Base-by-base conservation (phyloP, 2,888 invertebrate genomes). In the Coenonympha arcania region DNA sequence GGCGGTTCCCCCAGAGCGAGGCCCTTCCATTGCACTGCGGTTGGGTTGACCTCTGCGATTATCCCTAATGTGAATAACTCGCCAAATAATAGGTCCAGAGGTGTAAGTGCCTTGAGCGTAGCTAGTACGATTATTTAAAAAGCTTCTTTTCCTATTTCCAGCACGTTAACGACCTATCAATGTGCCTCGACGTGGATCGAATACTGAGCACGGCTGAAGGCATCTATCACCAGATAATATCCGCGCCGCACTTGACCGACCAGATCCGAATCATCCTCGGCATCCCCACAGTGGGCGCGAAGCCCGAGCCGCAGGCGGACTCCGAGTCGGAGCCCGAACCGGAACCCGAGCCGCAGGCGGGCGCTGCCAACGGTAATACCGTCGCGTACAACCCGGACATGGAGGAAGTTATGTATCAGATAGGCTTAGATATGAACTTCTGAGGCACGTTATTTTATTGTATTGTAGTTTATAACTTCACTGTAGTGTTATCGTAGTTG, bases 81-180 rank as follows among this genome's bases (percentile, higher is more conserved):
- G n/a, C n/a, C n/a, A n/a, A n/a, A n/a, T n/a, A n/a, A n/a, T n/a
- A n/a, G n/a, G n/a, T n/a, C n/a, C n/a, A 9, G 11, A 28, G 2
- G 9, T 28, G n/a, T n/a, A 26, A 26, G n/a, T 3, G n/a, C 4
- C 28, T n/a, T 28, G 28, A 28, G 28, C 28, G 28, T 28, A 28
- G 11, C 28, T 9, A 28, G 28, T 11, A 11, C 11, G 11, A n/a
- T 28, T 28, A n/a, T 28, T 28, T 4, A 9, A 28, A 24, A 2
- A 20, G 15, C 13, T 13, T 36, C 8, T 19, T 36, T 28, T 19
- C 24, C 22, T 43, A 15, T 15, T 89, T 88, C 6, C 82, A 96
- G 95, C 97, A 99, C 72, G 93, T 99, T 56, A 99, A 99, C 81
- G 98, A 99, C 73, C 84, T 99, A 57, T 94, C 95, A 8, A 91